Base-by-base conservation (phyloP, 2,888 invertebrate genomes). In the Erpobdella octoculata region DNA sequence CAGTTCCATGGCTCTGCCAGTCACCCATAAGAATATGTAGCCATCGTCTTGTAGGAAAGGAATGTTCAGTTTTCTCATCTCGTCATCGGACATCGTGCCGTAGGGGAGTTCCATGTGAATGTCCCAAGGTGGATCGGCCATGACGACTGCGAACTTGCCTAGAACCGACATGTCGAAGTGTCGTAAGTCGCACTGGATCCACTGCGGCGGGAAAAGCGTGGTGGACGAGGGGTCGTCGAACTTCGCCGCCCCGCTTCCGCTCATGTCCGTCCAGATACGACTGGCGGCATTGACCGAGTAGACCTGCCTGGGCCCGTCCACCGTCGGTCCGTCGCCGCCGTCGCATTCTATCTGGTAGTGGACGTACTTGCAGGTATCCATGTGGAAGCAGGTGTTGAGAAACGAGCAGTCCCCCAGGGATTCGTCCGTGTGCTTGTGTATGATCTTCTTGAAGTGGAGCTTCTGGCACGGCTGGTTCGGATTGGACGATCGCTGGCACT, bases 121-220 rank as follows among this genome's bases (percentile, higher is more conserved):
- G 81, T 97, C 97, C 97, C 96, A 97, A 0, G 96, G 97, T 0
- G 95, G 95, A 83, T 95, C 94, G 12, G 96, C 96, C 97, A 97
- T 97, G 76, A 97, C 92, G 2, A 97, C 95, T 0, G 95, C 92
- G 85, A 95, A 97, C 85, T 97, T 96, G 85, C 92, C 93, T 80
- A 94, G 85, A 69, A 91, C 90, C 0, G 90, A 90, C 91, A 93
- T 92, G 80, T 93, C 92, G 69, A 93, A 87, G 79, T 89, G 91
- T 76, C 97, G 87, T 70, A 97, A 86, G 83, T 97, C 97, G 81
- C 96, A 97, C 81, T 95, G 95, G 72, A 97, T 90, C 96, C 96
- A 97, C 81, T 97, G 81, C 35, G 81, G 80, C 5, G 82, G 82
- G 70, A 78, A 81, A 78, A 82, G 81, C 35, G 78, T 78, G 4